These are phyloP conservation scores for Apostichopus californicus DNA, from an alignment of 35 echinoderm and acorn worm genomes.

Conservation along the genomic window DNA sequence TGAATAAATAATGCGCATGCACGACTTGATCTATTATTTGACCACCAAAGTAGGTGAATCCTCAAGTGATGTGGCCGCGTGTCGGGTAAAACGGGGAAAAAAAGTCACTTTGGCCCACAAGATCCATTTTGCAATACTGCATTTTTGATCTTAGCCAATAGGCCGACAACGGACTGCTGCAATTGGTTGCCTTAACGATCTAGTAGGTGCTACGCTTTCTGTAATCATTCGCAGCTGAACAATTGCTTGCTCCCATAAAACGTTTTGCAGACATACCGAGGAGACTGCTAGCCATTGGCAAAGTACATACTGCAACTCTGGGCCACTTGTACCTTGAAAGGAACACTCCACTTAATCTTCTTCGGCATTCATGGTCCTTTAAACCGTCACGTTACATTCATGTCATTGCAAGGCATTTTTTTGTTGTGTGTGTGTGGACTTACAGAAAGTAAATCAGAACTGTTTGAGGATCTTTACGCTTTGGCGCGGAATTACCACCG, in stretches of 20 bases:
- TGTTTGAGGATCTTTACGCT: constrained; percentile 39
- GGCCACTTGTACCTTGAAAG: constrained; percentile 1
- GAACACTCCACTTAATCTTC: constrained; percentile 25
- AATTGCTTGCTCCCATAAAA: constrained; percentile 14
- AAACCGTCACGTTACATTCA: background rate
- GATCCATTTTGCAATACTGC: no score
- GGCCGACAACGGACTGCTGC: no score
- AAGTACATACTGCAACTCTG: constrained; percentile 21
- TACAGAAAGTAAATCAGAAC: constrained; percentile 4
- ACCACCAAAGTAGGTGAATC: no score
- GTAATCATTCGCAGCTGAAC: background rate
- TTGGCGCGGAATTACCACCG: constrained; percentile 36
- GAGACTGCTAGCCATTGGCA: constrained; percentile 6
- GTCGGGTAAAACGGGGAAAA: no score
- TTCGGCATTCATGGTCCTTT: constrained; percentile 33
- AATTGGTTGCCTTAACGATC: no score
- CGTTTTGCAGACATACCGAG: constrained; percentile 14
- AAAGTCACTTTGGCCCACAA: background rate
- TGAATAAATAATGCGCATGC: no score
- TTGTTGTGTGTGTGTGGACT: background rate
- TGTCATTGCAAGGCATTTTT: background rate
- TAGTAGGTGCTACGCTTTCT: background rate
- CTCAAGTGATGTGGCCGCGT: no score
- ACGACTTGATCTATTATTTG: no score
- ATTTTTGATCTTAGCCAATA: no score